phyloP scores from a whole-genome alignment of 2,888 invertebrate species.

The Dendrolimus houi region DNA sequence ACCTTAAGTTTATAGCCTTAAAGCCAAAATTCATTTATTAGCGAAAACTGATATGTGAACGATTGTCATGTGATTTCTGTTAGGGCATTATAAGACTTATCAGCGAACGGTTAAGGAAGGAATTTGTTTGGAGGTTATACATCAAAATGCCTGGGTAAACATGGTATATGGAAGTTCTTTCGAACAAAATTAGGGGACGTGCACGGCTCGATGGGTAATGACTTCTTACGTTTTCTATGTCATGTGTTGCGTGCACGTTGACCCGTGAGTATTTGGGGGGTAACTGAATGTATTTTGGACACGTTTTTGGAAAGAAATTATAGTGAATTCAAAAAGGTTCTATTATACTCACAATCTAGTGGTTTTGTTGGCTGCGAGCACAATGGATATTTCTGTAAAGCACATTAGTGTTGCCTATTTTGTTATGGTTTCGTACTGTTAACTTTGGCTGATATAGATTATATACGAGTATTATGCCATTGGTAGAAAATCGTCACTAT shows the following conservation, averaged over 20 bases:
- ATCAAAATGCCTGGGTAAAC: constrained; percentile 46
- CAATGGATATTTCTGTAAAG: no score
- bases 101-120: constrained; percentile 5
- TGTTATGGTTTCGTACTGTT: no score
- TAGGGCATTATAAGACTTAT: constrained; percentile 22
- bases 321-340: not conserved
- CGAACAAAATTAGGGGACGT: constrained; percentile 57
- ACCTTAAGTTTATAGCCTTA: constrained; percentile 13
- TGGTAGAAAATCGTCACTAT: no score
- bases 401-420: no score
- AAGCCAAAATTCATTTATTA: constrained; percentile 17
- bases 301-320: constrained; percentile 4
- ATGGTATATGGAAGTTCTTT: constrained; percentile 55
- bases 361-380: no score
- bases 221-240: constrained; percentile 71
- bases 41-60: constrained; percentile 42
- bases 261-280: not conserved
- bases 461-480: no score
- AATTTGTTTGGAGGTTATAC: constrained; percentile 14
- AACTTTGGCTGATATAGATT: no score
- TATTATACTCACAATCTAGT: no score
- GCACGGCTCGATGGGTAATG: constrained; percentile 62
- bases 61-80: constrained; percentile 40
- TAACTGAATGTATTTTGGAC: not conserved
- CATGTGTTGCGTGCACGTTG: constrained; percentile 62